Conservation (phyloP, 1,140 invertebrate species). For the Drosophila ironensis region DNA sequence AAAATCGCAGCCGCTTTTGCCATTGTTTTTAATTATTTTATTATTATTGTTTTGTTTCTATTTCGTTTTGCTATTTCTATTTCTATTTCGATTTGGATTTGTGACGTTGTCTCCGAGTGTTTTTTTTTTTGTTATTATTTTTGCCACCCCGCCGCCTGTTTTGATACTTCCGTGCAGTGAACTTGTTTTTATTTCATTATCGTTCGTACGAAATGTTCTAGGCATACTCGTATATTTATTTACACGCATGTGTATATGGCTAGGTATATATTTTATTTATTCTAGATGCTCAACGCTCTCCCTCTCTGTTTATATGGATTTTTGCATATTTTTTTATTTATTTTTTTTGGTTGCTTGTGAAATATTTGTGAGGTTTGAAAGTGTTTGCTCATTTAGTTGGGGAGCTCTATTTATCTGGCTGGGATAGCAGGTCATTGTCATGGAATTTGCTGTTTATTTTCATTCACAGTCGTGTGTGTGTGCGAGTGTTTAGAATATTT, state of each 20-base stretch:
- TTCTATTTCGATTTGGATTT: constrained; percentile 42
- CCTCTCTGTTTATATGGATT: constrained; percentile 15
- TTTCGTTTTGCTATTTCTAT: constrained; percentile 25
- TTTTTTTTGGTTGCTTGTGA: too few species aligned
- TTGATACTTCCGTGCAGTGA: constrained; percentile 71
- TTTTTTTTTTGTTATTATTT: too few species aligned
- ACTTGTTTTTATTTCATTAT: constrained; percentile 74
- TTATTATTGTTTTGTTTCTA: constrained; percentile 38
- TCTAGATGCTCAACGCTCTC: constrained; percentile 20
- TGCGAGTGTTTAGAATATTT: neutral
- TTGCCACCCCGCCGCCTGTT: constrained; percentile 29
- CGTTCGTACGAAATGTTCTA: constrained; percentile 38
- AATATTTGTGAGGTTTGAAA: constrained; percentile 36
- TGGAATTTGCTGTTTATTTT: constrained; percentile 52
- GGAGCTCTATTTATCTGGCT: constrained; percentile 60
- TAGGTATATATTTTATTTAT: constrained; percentile 40
- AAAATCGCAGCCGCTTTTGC: constrained; percentile 32
- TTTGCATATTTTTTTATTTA: constrained; percentile 17
- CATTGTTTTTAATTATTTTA: constrained; percentile 27
- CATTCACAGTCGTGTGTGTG: neutral
- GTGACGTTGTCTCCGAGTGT: constrained; percentile 22
- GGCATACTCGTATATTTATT: constrained; percentile 39
- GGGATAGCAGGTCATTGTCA: constrained; percentile 72
- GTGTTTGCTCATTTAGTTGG: constrained; percentile 62
- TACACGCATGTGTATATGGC: constrained; percentile 29